Evolutionary conservation across 2,113 vertebrate species (phyloP).

Genomic region (Eidolon helvum): DNA sequence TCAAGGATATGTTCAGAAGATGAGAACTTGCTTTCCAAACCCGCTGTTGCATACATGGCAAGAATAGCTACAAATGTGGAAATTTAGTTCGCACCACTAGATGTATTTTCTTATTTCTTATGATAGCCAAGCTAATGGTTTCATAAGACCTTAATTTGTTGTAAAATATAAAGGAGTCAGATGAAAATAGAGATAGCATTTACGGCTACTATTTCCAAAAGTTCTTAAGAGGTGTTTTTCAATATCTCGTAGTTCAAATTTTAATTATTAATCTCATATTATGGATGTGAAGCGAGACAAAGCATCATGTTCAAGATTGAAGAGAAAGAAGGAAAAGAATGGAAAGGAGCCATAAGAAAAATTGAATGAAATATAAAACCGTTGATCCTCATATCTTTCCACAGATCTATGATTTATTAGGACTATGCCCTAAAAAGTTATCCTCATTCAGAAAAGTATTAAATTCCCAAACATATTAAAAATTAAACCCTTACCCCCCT

Average conservation of each 20-base stretch:
- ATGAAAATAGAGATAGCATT: constrained; percentile 12
- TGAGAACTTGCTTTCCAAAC: neutral
- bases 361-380: neutral
- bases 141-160: constrained; percentile 30
- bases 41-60: neutral
- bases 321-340: neutral
- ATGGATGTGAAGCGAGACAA: neutral
- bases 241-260: neutral
- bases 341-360: neutral
- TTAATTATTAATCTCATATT: neutral
- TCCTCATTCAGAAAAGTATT: neutral
- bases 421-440: neutral
- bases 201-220: neutral
- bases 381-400: neutral
- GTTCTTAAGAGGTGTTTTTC: neutral
- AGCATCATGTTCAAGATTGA: neutral
- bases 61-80: neutral
- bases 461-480: neutral
- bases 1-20: neutral
- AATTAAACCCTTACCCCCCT: neutral
- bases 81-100: neutral
- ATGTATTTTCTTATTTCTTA: neutral
- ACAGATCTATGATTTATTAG: neutral
- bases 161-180: neutral
- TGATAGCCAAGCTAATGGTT: neutral